These are phyloP conservation scores for Timema cristinae DNA, from an alignment of 2,888 invertebrate genomes.

Conservation along the genomic window DNA sequence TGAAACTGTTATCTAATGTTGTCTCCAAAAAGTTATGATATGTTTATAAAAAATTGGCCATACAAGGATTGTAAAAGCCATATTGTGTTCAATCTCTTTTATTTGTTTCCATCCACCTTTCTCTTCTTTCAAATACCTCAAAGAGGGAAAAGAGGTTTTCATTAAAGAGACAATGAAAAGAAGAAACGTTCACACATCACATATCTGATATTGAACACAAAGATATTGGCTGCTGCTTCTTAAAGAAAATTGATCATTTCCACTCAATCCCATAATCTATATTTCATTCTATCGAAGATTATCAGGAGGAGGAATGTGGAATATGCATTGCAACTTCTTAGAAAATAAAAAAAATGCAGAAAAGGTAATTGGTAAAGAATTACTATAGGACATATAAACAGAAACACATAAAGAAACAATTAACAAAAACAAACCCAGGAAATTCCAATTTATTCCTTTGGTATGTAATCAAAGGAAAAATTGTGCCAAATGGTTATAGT, in stretches of 20 bases:
- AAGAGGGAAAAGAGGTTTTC: no score
- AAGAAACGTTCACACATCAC: background rate
- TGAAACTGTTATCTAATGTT: conserved; percentile 13
- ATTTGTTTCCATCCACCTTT: no score
- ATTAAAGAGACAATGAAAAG: background rate
- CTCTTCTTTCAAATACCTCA: no score
- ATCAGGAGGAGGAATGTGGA: no score
- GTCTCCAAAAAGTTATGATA: conserved; percentile 18
- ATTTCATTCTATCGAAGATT: no score
- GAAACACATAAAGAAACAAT: background rate
- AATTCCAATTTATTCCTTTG: no score
- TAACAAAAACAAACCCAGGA: background rate
- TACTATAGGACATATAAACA: background rate
- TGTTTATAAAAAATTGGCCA: background rate
- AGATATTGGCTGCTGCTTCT: background rate
- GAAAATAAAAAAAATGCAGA: background rate
- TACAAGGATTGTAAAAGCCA: no score
- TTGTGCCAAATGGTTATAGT: no score
- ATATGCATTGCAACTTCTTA: background rate
- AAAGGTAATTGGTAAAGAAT: no score
- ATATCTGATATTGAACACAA: background rate
- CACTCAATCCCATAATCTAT: no score
- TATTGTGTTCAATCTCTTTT: background rate
- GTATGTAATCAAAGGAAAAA: no score
- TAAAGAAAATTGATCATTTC: background rate